phyloP scores from a whole-genome alignment of 2,888 invertebrate genomes.

The Pomacea canaliculata region DNA sequence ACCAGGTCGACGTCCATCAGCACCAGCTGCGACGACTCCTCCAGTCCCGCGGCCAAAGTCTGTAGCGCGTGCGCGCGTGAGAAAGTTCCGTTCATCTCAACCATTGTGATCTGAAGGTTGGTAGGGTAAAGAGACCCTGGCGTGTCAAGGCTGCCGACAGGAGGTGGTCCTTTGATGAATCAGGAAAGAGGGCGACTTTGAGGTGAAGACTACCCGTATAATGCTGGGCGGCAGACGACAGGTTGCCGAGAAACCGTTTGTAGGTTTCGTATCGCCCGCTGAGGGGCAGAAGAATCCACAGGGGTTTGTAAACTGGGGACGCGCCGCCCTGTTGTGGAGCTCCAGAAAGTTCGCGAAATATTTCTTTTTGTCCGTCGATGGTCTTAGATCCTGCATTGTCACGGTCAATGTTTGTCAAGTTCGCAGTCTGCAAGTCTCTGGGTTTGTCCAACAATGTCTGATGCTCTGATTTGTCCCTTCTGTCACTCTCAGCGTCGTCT shows the following conservation, averaged over 20 bases:
- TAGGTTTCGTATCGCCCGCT: slow-evolving; percentile 14
- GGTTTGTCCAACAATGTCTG: background rate
- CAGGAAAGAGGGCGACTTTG: slow-evolving; percentile 9
- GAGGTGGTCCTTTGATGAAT: background rate
- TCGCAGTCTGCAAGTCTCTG: background rate
- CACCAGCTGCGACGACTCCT: background rate
- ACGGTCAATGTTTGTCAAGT: background rate
- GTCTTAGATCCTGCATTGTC: background rate
- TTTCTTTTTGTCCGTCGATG: background rate
- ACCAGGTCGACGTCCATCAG: slow-evolving; percentile 19
- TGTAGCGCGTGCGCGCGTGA: slow-evolving; percentile 14
- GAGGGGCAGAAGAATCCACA: slow-evolving; percentile 11
- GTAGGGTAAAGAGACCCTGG: background rate
- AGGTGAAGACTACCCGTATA: slow-evolving; percentile 3
- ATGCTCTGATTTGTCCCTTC: background rate
- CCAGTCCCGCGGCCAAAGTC: background rate
- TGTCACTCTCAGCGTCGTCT: background rate
- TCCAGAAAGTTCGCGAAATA: background rate
- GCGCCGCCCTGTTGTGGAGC: background rate
- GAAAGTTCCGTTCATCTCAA: background rate
- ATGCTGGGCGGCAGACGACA: background rate
- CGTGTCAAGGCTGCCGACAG: background rate
- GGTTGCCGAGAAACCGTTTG: background rate
- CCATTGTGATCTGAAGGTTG: slow-evolving; percentile 1
- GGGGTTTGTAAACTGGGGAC: background rate